phyloP scores from a whole-genome alignment of 2,113 vertebrate species.

The Noctilio leporinus region DNA sequence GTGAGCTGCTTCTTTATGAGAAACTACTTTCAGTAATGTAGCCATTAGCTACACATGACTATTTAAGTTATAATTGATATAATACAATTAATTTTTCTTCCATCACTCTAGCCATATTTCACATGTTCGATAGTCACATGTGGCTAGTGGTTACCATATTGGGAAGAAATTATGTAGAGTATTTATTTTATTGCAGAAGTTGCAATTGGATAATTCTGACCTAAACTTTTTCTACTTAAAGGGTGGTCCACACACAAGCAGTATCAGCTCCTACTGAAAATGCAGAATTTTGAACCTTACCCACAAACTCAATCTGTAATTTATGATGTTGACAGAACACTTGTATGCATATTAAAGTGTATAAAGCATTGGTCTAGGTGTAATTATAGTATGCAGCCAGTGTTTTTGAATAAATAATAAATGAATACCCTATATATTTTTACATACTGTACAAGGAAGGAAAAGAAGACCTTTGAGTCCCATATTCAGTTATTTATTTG shows the following conservation, averaged over 20 bases:
- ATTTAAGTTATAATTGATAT: neutral
- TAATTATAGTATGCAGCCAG: neutral
- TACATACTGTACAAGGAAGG: neutral
- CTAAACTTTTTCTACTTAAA: neutral
- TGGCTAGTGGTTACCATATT: neutral
- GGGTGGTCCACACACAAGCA: rapidly evolving
- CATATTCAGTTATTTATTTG: neutral
- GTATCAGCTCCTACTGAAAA: neutral
- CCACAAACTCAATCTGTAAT: neutral
- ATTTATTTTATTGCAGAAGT: neutral
- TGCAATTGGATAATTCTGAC: neutral
- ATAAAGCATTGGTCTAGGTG: neutral
- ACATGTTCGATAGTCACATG: neutral
- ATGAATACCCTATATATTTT: neutral
- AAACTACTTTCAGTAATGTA: neutral
- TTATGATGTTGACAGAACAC: neutral
- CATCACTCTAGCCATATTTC: neutral
- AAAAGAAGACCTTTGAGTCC: neutral
- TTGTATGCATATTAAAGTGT: neutral
- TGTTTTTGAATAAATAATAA: neutral
- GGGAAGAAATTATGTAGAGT: neutral
- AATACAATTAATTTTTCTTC: neutral
- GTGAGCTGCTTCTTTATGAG: neutral
- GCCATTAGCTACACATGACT: neutral
- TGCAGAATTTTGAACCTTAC: neutral